Evolutionary conservation across 2,797 vertebrate species (phyloP).

Genomic region (Chiroxiphia lanceolata): DNA sequence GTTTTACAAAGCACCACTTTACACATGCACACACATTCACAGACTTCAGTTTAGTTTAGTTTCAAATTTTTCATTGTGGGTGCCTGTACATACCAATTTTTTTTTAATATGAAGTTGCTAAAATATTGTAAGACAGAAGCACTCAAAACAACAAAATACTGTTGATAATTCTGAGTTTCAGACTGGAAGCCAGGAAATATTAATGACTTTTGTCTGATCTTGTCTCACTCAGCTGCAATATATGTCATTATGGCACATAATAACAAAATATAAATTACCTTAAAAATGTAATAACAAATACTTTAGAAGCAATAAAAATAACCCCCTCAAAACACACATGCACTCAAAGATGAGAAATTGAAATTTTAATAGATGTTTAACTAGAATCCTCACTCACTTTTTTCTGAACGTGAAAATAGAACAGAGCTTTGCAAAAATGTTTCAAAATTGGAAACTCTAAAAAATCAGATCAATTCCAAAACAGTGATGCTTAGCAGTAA

Average conservation of each 20-base stretch:
- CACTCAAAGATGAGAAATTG: not conserved
- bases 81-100: not conserved
- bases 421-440: not conserved
- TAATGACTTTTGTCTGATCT: constrained; percentile 51
- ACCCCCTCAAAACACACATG: not conserved
- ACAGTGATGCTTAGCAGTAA: not conserved
- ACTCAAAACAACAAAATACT: constrained; percentile 46
- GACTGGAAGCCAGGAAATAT: constrained; percentile 39
- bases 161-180: constrained; percentile 53
- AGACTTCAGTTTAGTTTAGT: not conserved
- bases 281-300: constrained; percentile 33
- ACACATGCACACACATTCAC: not conserved
- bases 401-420: not conserved
- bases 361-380: not conserved
- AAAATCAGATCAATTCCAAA: not conserved
- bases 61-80: not conserved
- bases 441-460: not conserved
- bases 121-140: constrained; percentile 15
- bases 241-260: constrained; percentile 29
- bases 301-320: constrained; percentile 15
- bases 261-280: constrained; percentile 31
- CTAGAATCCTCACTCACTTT: not conserved
- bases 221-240: constrained; percentile 48
- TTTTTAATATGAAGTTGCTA: not conserved
- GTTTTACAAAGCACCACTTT: not conserved